Evolutionary conservation across 2,797 vertebrate species (phyloP).

Genomic region (Acomys russatus): DNA sequence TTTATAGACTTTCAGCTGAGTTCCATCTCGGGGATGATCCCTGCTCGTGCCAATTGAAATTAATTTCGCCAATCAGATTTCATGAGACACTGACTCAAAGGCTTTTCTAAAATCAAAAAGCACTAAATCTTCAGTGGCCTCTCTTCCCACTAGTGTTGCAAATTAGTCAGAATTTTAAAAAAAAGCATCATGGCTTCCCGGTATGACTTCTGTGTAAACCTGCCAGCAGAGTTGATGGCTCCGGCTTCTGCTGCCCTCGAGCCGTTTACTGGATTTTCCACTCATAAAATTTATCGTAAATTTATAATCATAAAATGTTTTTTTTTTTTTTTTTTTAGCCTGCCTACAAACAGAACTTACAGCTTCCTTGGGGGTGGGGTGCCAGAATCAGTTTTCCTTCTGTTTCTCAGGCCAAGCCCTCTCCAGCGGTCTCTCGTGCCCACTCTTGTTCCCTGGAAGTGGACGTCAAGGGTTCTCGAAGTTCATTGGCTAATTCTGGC

Average conservation of each 20-base stretch:
- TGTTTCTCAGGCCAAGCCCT: slow-evolving; percentile 53
- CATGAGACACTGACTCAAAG: slow-evolving; percentile 87
- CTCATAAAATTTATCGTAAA: slow-evolving; percentile 82
- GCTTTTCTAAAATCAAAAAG: slow-evolving; percentile 87
- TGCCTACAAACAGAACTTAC: slow-evolving; percentile 64
- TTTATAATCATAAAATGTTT: slow-evolving; percentile 81
- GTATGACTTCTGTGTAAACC: slow-evolving; percentile 77
- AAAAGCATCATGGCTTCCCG: slow-evolving; percentile 75
- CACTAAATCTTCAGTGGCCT: slow-evolving; percentile 82
- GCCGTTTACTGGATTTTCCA: slow-evolving; percentile 81
- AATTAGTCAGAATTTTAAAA: slow-evolving; percentile 84
- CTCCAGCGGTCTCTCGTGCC: accelerated
- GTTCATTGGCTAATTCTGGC: slow-evolving; percentile 83
- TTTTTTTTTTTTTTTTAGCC: slow-evolving; percentile 72
- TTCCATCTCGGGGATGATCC: slow-evolving; percentile 71
- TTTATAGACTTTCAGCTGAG: slow-evolving; percentile 81
- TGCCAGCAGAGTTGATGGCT: slow-evolving; percentile 77
- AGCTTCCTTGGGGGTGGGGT: slow-evolving; percentile 27
- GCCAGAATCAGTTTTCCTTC: slow-evolving; percentile 51
- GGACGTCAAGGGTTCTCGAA: slow-evolving; percentile 53
- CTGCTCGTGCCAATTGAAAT: slow-evolving; percentile 86
- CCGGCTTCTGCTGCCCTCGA: slow-evolving; percentile 73
- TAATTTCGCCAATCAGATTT: slow-evolving; percentile 87
- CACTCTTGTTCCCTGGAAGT: slow-evolving; percentile 52
- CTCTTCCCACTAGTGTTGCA: slow-evolving; percentile 84